A percentile compares a stretch with the other conserved stretches of the same genome.
phyloP scores from a whole-genome alignment of 1,140 invertebrate genomes.

The Lucilia cuprina region DNA sequence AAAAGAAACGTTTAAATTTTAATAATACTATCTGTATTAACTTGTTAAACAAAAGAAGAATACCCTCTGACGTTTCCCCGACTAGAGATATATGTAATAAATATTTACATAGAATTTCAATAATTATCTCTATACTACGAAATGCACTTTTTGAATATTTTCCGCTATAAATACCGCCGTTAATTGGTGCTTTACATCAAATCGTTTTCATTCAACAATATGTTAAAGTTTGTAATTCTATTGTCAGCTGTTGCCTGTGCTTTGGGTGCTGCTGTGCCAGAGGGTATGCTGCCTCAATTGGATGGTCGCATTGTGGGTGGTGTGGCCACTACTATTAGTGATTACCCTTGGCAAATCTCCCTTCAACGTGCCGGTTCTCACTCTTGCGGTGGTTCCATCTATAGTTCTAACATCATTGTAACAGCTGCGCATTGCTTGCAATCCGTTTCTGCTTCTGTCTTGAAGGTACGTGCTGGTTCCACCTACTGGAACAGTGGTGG shows the following conservation, averaged over 20 bases:
- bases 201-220: constrained; percentile 36
- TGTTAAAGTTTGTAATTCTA: constrained; percentile 58
- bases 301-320: constrained; percentile 52
- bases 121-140: no score
- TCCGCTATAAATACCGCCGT: no score
- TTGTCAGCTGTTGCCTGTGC: constrained; percentile 56
- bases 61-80: no score
- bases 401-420: constrained; percentile 64
- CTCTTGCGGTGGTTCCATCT: constrained; percentile 68
- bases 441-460: constrained; percentile 45
- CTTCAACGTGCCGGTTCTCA: constrained; percentile 61
- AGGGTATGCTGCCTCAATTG: constrained; percentile 36
- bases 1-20: no score
- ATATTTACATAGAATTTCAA: no score
- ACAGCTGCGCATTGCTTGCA: constrained; percentile 70
- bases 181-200: no score
- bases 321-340: constrained; percentile 55
- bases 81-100: no score
- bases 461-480: constrained; percentile 52
- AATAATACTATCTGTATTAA: no score
- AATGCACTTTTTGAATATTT: no score
- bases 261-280: constrained; percentile 43
- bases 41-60: no score
- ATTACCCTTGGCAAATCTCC: constrained; percentile 68
- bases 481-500: constrained; percentile 49